These are phyloP conservation scores for Cossypha dichroa DNA, from an alignment of 2,797 vertebrate species.

Conservation along the genomic window DNA sequence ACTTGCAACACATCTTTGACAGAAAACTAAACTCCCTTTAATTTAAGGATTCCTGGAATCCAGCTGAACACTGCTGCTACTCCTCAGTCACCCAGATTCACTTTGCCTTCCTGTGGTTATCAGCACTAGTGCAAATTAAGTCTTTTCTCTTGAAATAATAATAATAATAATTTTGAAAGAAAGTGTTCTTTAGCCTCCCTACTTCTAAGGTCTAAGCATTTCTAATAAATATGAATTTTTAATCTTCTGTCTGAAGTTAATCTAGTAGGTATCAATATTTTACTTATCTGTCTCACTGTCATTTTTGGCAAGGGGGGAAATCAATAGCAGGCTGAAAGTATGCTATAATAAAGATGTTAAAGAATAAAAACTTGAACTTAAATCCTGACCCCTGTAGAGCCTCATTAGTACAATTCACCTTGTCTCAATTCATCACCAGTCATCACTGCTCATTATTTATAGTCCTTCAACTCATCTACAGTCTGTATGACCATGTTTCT, in stretches of 20 bases:
- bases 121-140: background rate
- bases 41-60: background rate
- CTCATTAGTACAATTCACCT: constrained; percentile 16
- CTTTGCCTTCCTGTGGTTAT: background rate
- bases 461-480: background rate
- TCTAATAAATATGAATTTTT: background rate
- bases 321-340: background rate
- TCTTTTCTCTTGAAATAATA: background rate
- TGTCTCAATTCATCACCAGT: background rate
- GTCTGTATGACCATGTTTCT: background rate
- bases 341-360: background rate
- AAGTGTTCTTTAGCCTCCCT: background rate
- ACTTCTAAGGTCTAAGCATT: background rate
- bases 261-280: background rate
- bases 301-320: background rate
- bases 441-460: constrained; percentile 13
- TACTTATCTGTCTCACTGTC: background rate
- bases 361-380: constrained; percentile 4
- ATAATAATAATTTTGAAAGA: background rate
- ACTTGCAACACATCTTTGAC: background rate
- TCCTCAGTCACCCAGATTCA: background rate
- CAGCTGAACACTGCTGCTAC: background rate
- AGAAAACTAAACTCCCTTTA: background rate
- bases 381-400: background rate
- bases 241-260: background rate